Base-by-base conservation (phyloP, 1,140 invertebrate species). In the Bursaphelenchus mucronatus region DNA sequence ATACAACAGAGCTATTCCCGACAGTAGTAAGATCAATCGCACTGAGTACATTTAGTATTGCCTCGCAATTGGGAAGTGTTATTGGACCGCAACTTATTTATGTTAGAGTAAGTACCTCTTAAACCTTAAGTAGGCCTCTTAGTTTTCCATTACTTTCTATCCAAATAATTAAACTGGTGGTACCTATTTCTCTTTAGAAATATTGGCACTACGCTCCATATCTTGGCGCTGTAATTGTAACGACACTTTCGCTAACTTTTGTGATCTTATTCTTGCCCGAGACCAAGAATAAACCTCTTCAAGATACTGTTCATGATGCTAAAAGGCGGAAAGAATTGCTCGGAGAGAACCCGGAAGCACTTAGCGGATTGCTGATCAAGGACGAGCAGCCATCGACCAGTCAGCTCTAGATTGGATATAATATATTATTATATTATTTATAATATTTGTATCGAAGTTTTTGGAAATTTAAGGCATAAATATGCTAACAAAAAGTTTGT, bases 1-100 rank as follows among this genome's bases (percentile, higher is more conserved):
- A 74, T 49, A 74, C 70, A 11, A 72, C 70, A 7, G 70, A 72
- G 45, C 54, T 72, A 11, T 72, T 74, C 62, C 70, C 70, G 19
- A 72, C 70, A 10, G 66, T 69, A 44, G 58, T 74, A 15, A 57
- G 70, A 40, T 54, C 70, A 15, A 72, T 74, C 47, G 70, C 70
- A 11, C 53, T 73, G 15, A 64, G 53, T 40, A 70, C 69, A 30
- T 70, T 70, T 50, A 70, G 68, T 6, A 59, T 59, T n/a, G 57
- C 71, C n/a, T 69, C 70, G 40, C 52, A 63, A 8, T 17, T 72
- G 13, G 70, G 70, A 8, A 58, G 57, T 13, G 61, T 70, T 8
- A 51, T 64, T 2, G 47, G 57, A 9, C 70, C 70, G 11, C 70
- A 72, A 47, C 30, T 72, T 46, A 72, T 55, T 21, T 72, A 73